Base-by-base conservation (phyloP, 2,888 invertebrate genomes). In the Lacanobia oleracea region DNA sequence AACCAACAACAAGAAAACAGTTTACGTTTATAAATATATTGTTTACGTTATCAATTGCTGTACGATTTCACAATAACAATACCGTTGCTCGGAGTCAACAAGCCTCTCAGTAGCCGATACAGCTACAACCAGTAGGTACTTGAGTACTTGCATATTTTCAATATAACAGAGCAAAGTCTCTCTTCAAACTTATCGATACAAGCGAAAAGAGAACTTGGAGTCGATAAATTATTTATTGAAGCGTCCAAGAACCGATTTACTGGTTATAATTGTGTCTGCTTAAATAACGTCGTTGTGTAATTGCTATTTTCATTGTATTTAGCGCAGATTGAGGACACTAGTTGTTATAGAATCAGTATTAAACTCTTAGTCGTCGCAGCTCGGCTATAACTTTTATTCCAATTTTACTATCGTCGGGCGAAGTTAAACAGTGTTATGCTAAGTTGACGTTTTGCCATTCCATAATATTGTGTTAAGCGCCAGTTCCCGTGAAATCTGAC, bases 391-490 rank as follows among this genome's bases (percentile, higher is more conserved):
- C 72, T 86, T 86, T 79, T 87, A 88, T 88, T 86, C 80, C 79
- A 83, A 87, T 87, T 89, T 89, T 83, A 86, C 86, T 90, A 91
- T 88, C 87, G 84, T 86, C 84, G 82, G 82, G 85, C 79, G 82
- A 92, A 91, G 89, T 93, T 92, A 89, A 91, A 91, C 91, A 90
- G 88, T 90, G 91, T 92, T 93, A 91, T 93, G 91, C 89, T 90
- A 93, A 92, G 90, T 92, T 91, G 91, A 93, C 92, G 91, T 91
- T 91, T 89, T 87, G 88, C 89, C 88, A 88, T 91, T 90, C 88
- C 93, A 93, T 92, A 94, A 94, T 94, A 94, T 94, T 94, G 91
- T 92, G 92, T 92, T 93, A 94, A 91, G 91, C 91, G 89, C 86
- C 84, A 88, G 91, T 91, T 90, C 86, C 90, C 87, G 88, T 91